A percentile compares a stretch with the other conserved stretches of the same genome.
Conservation (phyloP, 2,888 invertebrate genomes). For the Deilephila porcellus region DNA sequence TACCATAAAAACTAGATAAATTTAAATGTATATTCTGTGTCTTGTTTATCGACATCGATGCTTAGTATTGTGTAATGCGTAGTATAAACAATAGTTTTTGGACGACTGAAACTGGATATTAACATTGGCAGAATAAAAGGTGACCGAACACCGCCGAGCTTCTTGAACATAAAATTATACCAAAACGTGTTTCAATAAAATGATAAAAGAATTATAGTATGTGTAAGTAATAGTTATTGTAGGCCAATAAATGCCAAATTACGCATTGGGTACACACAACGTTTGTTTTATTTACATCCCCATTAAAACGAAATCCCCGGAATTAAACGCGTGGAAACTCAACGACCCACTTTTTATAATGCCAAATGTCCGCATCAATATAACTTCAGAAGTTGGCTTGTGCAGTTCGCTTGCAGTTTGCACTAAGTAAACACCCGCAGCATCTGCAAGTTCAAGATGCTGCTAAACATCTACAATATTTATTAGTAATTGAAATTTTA, state of each 20-base stretch:
- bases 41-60: constrained; percentile 13
- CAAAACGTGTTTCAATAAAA: constrained; percentile 27
- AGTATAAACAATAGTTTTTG: not conserved
- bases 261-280: constrained; percentile 47
- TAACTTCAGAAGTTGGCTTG: too few species aligned
- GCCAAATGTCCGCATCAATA: too few species aligned
- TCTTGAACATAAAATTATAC: not conserved
- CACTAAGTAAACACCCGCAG: too few species aligned
- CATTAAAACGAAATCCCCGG: not conserved
- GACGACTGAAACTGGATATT: not conserved
- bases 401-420: too few species aligned
- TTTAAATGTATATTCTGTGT: not conserved
- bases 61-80: not conserved
- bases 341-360: too few species aligned
- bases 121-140: not conserved
- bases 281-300: constrained; percentile 38
- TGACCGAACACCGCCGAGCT: not conserved
- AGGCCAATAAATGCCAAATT: constrained; percentile 58
- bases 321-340: too few species aligned
- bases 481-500: too few species aligned
- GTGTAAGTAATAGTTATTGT: constrained; percentile 44
- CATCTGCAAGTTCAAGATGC: too few species aligned
- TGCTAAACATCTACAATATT: too few species aligned
- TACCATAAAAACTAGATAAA: not conserved
- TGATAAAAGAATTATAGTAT: constrained; percentile 16